phyloP scores from a whole-genome alignment of 2,888 invertebrate genomes.

The Drosophila subquinaria region DNA sequence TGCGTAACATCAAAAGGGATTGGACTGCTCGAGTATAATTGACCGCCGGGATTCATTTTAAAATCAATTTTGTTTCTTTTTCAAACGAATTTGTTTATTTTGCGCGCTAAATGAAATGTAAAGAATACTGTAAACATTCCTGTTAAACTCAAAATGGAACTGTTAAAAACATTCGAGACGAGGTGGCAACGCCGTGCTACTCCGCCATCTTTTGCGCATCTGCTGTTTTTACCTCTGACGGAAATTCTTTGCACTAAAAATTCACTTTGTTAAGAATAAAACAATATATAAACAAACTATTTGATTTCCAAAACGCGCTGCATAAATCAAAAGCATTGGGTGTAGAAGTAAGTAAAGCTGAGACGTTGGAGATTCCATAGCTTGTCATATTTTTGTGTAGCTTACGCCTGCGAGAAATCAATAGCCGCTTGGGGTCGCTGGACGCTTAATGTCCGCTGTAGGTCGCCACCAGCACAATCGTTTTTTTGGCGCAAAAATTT shows the following conservation, averaged over 20 bases:
- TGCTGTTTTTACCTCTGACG: conserved; percentile 72
- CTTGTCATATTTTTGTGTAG: background rate
- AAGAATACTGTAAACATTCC: too few relatives aligned
- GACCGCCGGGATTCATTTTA: background rate
- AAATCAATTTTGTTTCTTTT: background rate
- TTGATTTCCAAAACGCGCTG: background rate
- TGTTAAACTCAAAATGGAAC: conserved; percentile 45
- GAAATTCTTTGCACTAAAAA: conserved; percentile 67
- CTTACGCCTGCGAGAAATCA: conserved; percentile 57
- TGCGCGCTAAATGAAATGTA: conserved; percentile 23
- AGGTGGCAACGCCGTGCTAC: conserved; percentile 42
- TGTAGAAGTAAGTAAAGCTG: conserved; percentile 22
- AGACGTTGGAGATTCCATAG: background rate
- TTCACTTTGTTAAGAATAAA: conserved; percentile 38
- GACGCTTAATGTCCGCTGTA: conserved; percentile 63
- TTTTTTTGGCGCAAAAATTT: conserved; percentile 48
- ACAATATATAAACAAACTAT: conserved; percentile 1
- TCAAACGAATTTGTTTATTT: background rate
- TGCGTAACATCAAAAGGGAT: background rate
- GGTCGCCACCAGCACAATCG: conserved; percentile 59
- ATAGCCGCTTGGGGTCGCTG: conserved; percentile 57
- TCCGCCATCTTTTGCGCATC: conserved; percentile 82
- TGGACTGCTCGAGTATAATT: too few relatives aligned
- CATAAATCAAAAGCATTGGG: background rate
- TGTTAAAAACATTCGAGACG: conserved; percentile 2